phyloP scores from a whole-genome alignment of 2,797 vertebrate species.

The Rhabdomys pumilio region DNA sequence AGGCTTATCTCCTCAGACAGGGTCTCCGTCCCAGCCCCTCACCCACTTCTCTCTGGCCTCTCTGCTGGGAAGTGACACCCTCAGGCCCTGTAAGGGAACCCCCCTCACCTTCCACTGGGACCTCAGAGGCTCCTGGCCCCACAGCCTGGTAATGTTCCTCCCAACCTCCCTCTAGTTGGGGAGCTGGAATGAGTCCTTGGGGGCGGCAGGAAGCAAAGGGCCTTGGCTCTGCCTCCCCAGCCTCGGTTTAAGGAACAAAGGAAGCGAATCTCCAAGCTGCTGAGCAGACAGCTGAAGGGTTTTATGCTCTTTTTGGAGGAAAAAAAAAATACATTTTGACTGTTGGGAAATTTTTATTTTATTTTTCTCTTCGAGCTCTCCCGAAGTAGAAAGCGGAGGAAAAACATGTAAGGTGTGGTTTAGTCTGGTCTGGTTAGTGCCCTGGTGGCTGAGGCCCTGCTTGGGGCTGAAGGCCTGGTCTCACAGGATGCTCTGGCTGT shows the following conservation, averaged over 20 bases:
- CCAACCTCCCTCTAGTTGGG: neutral
- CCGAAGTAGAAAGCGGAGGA: slow-evolving; percentile 57
- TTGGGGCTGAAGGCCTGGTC: neutral
- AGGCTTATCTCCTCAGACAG: neutral
- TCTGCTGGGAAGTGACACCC: neutral
- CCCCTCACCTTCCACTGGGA: neutral
- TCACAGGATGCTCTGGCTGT: neutral
- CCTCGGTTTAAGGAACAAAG: slow-evolving; percentile 78
- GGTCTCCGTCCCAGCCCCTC: neutral
- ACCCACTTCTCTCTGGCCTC: neutral
- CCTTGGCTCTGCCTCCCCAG: neutral
- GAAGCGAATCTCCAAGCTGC: slow-evolving; percentile 64
- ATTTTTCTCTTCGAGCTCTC: slow-evolving; percentile 66
- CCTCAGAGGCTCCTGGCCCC: neutral
- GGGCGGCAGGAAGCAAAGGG: neutral
- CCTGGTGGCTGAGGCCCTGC: neutral
- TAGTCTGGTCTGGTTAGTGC: neutral
- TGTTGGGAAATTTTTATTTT: slow-evolving; percentile 40
- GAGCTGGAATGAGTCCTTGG: neutral
- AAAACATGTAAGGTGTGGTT: slow-evolving; percentile 18
- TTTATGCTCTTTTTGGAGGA: slow-evolving; percentile 58
- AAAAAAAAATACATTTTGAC: slow-evolving; percentile 63
- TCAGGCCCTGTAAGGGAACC: neutral
- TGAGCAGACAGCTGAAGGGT: slow-evolving; percentile 27
- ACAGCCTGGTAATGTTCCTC: neutral